Evolutionary conservation across 2,888 invertebrate genomes (phyloP).

Genomic region (Cataglyphis altisquamis): DNA sequence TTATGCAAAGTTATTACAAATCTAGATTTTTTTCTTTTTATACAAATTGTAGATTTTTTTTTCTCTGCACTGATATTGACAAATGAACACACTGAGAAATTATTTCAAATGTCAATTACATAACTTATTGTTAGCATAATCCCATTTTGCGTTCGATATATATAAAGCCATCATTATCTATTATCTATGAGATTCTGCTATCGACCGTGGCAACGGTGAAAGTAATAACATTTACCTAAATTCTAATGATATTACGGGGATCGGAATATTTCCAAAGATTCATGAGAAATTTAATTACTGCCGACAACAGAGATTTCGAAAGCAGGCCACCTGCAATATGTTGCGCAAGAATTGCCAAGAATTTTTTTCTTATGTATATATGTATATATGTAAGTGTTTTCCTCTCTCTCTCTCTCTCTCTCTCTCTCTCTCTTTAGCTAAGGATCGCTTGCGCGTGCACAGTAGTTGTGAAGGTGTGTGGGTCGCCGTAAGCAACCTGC

Average conservation of each 20-base stretch:
- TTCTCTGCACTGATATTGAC: background rate
- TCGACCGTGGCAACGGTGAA: background rate
- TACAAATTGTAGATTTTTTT: background rate
- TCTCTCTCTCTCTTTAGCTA: background rate
- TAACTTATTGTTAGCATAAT: background rate
- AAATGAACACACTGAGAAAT: background rate
- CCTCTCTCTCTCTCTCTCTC: background rate
- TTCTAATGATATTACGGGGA: conserved; percentile 18
- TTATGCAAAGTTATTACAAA: background rate
- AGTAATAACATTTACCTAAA: conserved; percentile 15
- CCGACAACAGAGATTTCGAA: conserved; percentile 30
- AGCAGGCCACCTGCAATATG: conserved; percentile 8
- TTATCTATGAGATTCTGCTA: background rate
- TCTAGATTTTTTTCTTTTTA: background rate
- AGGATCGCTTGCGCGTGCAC: conserved; percentile 44
- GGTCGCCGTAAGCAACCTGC: conserved; percentile 77
- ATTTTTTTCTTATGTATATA: background rate
- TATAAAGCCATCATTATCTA: background rate
- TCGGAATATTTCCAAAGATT: conserved; percentile 17
- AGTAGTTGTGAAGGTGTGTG: conserved; percentile 63
- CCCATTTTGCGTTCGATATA: background rate
- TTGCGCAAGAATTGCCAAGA: conserved; percentile 25
- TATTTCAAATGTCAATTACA: background rate
- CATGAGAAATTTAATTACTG: conserved; percentile 30
- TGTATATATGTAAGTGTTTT: background rate